Conservation (phyloP, 2,888 invertebrate genomes). For the Elysia crispata region DNA sequence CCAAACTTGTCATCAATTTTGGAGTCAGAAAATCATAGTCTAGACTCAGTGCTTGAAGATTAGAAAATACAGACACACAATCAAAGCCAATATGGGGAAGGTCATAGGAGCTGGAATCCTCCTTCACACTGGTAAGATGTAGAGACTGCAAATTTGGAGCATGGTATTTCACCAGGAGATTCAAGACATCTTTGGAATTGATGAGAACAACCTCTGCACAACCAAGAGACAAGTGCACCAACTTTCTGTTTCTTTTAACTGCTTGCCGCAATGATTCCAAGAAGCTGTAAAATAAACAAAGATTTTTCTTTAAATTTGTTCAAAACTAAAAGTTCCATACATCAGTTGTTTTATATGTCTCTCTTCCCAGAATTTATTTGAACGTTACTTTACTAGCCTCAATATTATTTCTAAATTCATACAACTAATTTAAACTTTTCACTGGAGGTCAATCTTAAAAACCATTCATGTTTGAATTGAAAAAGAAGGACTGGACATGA, state of each 20-base stretch:
- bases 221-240: constrained; percentile 80
- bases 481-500: no score
- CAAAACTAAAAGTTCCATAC: no score
- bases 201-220: constrained; percentile 80
- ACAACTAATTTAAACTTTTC: no score
- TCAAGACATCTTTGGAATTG: constrained; percentile 77
- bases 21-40: constrained; percentile 76
- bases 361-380: no score
- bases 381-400: no score
- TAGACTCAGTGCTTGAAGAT: constrained; percentile 81
- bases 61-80: constrained; percentile 82
- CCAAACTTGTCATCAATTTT: constrained; percentile 67
- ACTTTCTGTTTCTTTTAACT: constrained; percentile 78
- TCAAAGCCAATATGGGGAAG: constrained; percentile 81
- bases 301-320: neutral
- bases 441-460: no score
- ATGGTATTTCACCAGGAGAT: constrained; percentile 78
- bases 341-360: no score
- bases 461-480: no score
- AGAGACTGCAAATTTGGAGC: constrained; percentile 82
- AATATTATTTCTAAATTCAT: no score
- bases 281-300: constrained; percentile 42
- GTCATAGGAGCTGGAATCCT: constrained; percentile 84
- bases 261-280: constrained; percentile 58
- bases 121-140: constrained; percentile 86